Evolutionary conservation across 2,113 vertebrate genomes (phyloP), one percentile per base, ranked within the genome.

Genomic region (Aphelocoma coerulescens): DNA sequence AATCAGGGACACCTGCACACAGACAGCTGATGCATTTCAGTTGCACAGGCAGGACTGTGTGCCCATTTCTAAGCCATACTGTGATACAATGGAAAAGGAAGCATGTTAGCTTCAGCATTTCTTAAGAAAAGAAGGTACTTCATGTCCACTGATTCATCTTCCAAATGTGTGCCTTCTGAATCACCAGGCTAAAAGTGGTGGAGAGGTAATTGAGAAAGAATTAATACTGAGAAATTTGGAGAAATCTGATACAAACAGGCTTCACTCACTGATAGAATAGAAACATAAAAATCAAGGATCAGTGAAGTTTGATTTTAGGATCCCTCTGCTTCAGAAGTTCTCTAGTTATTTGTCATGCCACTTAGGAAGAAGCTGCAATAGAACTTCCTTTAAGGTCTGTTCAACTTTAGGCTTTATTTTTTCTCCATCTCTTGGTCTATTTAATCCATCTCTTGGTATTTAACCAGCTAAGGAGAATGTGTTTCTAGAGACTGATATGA

Each of bases 261-360:
- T 81, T 66, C 0, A 0, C 26, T 74, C 18, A n/a, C 65, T 58
- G 43, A 66, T 0, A 77, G 35, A 69, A 66, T 18, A 44, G 1
- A 3, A 89, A 84, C 17, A 23, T 62, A 21, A 93, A 78, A 89
- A 91, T 13, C 5, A 11, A 67, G 15, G 14, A 37, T 41, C 61
- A 62, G 52, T 27, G 12, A 52, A 43, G 20, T 84, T 55, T 66
- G 55, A 61, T 71, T 43, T 71, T 49, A 81, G 35, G 20, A 88
- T 23, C 23, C 11, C 18, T 46, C n/a, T 26, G 22, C 17, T 81
- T 58, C 4, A 1, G 10, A 74, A 84, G n/a, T 46, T 55, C 23
- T 48, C n/a, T 17, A 54, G 48, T 19, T 10, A 22, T 35, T 89
- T 58, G 32, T 13, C 33, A 57, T 8, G 14, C 7, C 11, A 27